phyloP scores from a whole-genome alignment of 2,888 invertebrate species.

The Platycnemis pennipes region DNA sequence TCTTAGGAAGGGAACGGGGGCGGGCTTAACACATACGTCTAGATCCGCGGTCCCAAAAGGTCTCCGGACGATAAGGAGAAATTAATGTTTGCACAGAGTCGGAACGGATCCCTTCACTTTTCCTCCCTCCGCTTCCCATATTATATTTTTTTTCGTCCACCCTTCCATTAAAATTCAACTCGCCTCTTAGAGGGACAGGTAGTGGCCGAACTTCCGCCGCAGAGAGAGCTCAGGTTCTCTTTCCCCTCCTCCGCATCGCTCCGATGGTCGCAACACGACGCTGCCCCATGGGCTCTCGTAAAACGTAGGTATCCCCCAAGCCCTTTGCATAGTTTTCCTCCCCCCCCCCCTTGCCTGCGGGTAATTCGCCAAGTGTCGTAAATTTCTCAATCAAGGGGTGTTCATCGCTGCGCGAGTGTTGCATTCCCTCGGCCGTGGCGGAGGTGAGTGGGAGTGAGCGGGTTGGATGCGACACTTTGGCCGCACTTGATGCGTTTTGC shows the following conservation, averaged over 20 bases:
- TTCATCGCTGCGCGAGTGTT: background rate
- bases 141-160: background rate
- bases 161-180: conserved; percentile 43
- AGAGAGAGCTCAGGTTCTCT: background rate
- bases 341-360: background rate
- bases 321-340: background rate
- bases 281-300: background rate
- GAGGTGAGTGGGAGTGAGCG: too few relatives aligned
- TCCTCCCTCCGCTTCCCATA: background rate
- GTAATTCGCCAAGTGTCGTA: background rate
- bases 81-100: conserved; percentile 40
- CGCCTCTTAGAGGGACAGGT: background rate
- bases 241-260: background rate
- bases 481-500: conserved; percentile 32
- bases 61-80: conserved; percentile 45
- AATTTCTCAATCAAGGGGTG: conserved; percentile 28
- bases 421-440: background rate
- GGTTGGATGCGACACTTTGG: background rate
- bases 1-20: background rate
- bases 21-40: background rate
- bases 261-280: background rate
- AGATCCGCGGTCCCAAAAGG: background rate
- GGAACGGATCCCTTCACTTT: background rate
- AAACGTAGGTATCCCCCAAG: background rate
- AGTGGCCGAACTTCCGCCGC: background rate